Conservation (phyloP, 2,888 invertebrate species). For the Pterobdella sp. region DNA sequence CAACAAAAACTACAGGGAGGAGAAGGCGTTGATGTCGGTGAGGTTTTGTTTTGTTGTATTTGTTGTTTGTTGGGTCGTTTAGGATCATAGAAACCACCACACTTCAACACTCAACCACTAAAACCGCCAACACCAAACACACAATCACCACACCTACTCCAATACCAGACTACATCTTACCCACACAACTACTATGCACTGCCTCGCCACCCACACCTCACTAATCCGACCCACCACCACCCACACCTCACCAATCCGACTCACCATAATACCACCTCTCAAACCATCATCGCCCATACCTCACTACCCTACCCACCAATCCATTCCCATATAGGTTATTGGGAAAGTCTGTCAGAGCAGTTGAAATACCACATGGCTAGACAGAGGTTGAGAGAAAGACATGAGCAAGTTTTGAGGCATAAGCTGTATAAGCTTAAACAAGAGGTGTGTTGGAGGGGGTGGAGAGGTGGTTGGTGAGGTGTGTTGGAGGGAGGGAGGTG, state of each 20-base stretch:
- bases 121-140: neutral
- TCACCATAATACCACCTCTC: no score
- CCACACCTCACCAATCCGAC: neutral
- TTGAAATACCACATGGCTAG: slow-evolving; percentile 90
- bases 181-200: slow-evolving; percentile 14
- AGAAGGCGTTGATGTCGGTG: slow-evolving; percentile 80
- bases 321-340: slow-evolving; percentile 60
- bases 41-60: slow-evolving; percentile 13
- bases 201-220: neutral
- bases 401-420: slow-evolving; percentile 76
- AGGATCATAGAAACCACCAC: neutral
- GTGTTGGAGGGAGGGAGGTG: no score
- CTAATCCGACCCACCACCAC: neutral
- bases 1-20: slow-evolving; percentile 74
- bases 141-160: neutral
- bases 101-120: neutral
- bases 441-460: slow-evolving; percentile 36
- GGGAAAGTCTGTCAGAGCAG: slow-evolving; percentile 92
- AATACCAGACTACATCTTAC: neutral
- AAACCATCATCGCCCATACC: neutral
- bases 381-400: slow-evolving; percentile 80
- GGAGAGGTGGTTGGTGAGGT: no score
- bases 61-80: neutral
- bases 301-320: neutral
- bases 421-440: slow-evolving; percentile 77